phyloP scores from a whole-genome alignment of 2,113 vertebrate genomes.

The Trogon surrucura region DNA sequence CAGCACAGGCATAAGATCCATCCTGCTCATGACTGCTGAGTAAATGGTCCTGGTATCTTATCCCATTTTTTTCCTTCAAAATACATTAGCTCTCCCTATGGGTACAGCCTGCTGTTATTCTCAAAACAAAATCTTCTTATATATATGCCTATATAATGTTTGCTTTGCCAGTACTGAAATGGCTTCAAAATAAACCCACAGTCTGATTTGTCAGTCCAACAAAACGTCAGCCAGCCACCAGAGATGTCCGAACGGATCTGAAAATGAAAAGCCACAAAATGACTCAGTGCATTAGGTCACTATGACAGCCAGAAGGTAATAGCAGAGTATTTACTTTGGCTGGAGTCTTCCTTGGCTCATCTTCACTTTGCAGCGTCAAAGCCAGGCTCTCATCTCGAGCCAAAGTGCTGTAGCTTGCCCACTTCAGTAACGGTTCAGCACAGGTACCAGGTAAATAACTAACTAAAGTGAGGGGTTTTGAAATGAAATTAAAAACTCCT shows the following conservation, averaged over 20 bases:
- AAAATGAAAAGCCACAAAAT: slow-evolving; percentile 44
- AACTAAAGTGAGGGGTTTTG: not conserved
- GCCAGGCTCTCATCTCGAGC: slow-evolving; percentile 32
- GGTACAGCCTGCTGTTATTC: not conserved
- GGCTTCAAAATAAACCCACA: not conserved
- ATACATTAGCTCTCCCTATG: not conserved
- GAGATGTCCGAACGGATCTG: not conserved
- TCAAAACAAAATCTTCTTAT: not conserved
- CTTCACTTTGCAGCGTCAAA: not conserved
- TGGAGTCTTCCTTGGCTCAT: slow-evolving; percentile 38
- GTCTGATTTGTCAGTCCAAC: not conserved
- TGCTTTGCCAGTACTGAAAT: not conserved
- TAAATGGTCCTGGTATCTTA: not conserved
- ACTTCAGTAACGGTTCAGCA: not conserved
- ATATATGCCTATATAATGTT: not conserved
- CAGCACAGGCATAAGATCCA: fast-evolving
- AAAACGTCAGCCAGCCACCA: not conserved
- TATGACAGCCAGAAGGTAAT: slow-evolving; percentile 38
- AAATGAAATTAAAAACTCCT: not conserved
- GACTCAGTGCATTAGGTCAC: slow-evolving; percentile 56
- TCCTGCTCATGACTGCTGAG: not conserved
- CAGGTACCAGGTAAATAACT: not conserved
- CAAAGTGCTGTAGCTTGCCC: slow-evolving; percentile 1
- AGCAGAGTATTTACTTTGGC: slow-evolving; percentile 51
- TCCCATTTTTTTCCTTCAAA: not conserved